These are phyloP conservation scores for Crocodylus rhombifer DNA, from an alignment of 2,797 vertebrate species.

Conservation along the genomic window DNA sequence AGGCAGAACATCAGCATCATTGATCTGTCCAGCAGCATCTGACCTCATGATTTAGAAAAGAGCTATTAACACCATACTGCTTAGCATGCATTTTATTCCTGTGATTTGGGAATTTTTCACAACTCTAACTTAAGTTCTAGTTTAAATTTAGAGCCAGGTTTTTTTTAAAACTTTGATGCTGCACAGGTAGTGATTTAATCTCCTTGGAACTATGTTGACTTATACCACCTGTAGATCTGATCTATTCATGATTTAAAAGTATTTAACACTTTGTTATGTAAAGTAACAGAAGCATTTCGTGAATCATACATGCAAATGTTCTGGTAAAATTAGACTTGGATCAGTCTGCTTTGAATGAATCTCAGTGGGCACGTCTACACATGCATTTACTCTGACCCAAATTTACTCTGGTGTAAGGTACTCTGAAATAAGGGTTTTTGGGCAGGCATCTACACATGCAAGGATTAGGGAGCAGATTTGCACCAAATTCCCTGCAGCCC, in stretches of 20 bases:
- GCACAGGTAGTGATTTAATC: not conserved
- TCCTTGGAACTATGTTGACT: not conserved
- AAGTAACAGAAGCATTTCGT: not conserved
- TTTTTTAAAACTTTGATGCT: not conserved
- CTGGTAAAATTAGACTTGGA: not conserved
- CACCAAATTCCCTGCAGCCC: too few relatives aligned
- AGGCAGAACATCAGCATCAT: not conserved
- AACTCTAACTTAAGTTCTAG: not conserved
- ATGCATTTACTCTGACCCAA: too few relatives aligned
- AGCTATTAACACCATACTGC: not conserved
- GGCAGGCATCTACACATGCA: too few relatives aligned
- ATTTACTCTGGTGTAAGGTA: too few relatives aligned
- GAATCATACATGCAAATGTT: not conserved
- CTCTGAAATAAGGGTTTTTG: too few relatives aligned
- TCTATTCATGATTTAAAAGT: not conserved
- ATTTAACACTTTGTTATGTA: not conserved
- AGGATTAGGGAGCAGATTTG: too few relatives aligned
- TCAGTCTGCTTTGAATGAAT: not conserved
- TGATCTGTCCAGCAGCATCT: not conserved
- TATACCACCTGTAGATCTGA: not conserved
- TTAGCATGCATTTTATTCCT: not conserved
- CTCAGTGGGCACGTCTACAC: not conserved
- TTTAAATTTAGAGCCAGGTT: rapidly evolving
- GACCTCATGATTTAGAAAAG: not conserved
- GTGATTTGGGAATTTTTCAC: not conserved